Evolutionary conservation across 2,797 vertebrate genomes (phyloP), one percentile per base, ranked within the genome.

Genomic region (Spinus pinus): DNA sequence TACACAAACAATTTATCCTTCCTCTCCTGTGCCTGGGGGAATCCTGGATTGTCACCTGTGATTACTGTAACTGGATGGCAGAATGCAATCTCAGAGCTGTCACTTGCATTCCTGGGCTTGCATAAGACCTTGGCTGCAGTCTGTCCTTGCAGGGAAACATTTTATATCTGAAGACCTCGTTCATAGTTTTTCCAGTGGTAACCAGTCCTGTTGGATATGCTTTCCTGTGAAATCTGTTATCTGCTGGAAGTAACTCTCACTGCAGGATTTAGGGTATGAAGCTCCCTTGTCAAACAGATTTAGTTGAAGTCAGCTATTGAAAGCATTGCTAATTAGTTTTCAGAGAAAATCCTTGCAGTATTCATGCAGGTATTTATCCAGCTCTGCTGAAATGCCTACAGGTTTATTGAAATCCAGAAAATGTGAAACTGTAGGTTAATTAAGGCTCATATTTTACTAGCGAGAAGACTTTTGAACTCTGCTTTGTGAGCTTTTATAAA

Each of bases 311-410:
- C 84, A 83, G 77, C 86, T 92, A 94, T 93, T 94, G 90, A 93
- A 95, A 96, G 86, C 92, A 66, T 64, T 95, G 90, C 93, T 97
- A 97, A 97, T 97, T 97, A 97, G 91, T 96, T 97, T 97, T 94
- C 83, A 86, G 95, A 96, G 66, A 47, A 96, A 96, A 95, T 96
- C 81, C 75, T 96, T 90, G 70, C 91, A 93, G 91, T 95, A 94
- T 92, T 94, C 95, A 91, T 96, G 90, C 92, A 97, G 96, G 94
- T 97, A 97, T 97, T 97, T 97, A 97, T 95, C 62, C 61, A 95
- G 58, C 69, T 93, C 95, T 93, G 94, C 90, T 94, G 70, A 88
- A 95, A 93, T 96, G 94, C 93, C 95, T 96, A 92, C 83, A 96
- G 91, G 94, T 96, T 96, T 97, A 94, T 96, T 92, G 92, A 96